Evolutionary conservation across 2,113 vertebrate species (phyloP), one percentile per base, ranked within the genome.

Genomic region (Vimba vimba): DNA sequence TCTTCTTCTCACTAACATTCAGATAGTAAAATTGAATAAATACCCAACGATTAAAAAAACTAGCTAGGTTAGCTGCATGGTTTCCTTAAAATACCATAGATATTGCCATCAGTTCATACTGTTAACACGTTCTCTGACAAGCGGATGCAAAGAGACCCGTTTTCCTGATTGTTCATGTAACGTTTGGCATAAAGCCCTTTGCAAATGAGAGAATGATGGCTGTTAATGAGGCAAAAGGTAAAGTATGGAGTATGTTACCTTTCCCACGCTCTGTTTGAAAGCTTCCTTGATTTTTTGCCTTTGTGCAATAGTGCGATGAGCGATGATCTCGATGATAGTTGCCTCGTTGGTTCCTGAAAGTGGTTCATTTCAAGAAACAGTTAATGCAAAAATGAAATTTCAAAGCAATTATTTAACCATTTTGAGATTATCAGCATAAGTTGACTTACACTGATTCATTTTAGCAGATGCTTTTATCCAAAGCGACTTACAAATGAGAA

Each of bases 341-440:
- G 96, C 95, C 93, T 99, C 98, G 71, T 99, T 92, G 0, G 98
- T 99, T 87, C 98, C 98, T 99, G 86, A 73, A 87, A 88, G 39
- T 90, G 68, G 43, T 6, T 30, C 1, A 82, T 19, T 9, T 36
- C 6, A 68, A 15, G 19, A 4, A 17, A 64, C 21, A 30, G 33
- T 45, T 39, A 7, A 60, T n/a, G 30, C 10, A 59, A 43, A 77
- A 64, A 30, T 66, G 0, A 2, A 0, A 30, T 45, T 73, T 45
- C 1, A 36, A 10, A 2, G 1, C 6, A 74, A 47, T 15, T 25
- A 47, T 43, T 75, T 15, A n/a, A 13, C 0, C 12, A 25, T 75
- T 75, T 47, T 75, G 23, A 43, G 36, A 43, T 23, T 71, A 21
- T 21, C 17, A 39, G 33, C 73, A 47, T 12, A 39, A 15, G 2